A percentile compares a stretch with the other conserved stretches of the same genome.
Conservation (phyloP, 1,140 invertebrate genomes). For the Zophobas atratus region DNA sequence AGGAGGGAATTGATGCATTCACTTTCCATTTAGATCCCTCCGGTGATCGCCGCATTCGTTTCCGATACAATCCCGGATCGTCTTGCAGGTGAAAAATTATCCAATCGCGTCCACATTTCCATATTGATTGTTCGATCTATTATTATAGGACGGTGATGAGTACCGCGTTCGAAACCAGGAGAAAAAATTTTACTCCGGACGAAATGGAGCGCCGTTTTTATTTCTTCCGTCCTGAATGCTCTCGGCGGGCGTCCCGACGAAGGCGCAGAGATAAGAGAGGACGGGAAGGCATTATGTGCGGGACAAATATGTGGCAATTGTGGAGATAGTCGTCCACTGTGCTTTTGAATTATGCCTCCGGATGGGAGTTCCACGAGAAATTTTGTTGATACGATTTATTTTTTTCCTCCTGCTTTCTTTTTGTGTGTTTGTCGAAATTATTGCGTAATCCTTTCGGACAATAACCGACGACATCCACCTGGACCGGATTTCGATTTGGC, state of each 20-base stretch:
- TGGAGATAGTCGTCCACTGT: constrained; percentile 50
- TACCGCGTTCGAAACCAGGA: not conserved
- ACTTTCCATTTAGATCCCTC: constrained; percentile 28
- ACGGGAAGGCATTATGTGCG: constrained; percentile 51
- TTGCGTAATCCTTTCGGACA: constrained; percentile 35
- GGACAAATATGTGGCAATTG: constrained; percentile 54
- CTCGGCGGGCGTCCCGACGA: constrained; percentile 39
- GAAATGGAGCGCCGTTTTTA: constrained; percentile 30
- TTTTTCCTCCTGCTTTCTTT: constrained; percentile 3
- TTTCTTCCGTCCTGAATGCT: constrained; percentile 37
- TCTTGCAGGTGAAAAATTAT: constrained; percentile 35
- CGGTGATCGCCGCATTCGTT: constrained; percentile 32
- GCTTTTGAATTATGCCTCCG: constrained; percentile 47
- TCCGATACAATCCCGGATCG: constrained; percentile 14
- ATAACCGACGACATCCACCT: constrained; percentile 24
- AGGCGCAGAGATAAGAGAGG: constrained; percentile 47
- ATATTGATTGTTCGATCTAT: constrained; percentile 38
- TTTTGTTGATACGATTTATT: constrained; percentile 40
- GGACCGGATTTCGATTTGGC: constrained; percentile 4
- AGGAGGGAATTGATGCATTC: not conserved
- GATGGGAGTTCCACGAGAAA: constrained; percentile 44
- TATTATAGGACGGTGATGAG: constrained; percentile 4
- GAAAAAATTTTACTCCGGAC: constrained; percentile 23
- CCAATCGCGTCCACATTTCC: constrained; percentile 37
- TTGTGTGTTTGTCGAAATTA: constrained; percentile 20